Evolutionary conservation across 2,113 vertebrate genomes (phyloP).

Genomic region (Ceyx margarethae): DNA sequence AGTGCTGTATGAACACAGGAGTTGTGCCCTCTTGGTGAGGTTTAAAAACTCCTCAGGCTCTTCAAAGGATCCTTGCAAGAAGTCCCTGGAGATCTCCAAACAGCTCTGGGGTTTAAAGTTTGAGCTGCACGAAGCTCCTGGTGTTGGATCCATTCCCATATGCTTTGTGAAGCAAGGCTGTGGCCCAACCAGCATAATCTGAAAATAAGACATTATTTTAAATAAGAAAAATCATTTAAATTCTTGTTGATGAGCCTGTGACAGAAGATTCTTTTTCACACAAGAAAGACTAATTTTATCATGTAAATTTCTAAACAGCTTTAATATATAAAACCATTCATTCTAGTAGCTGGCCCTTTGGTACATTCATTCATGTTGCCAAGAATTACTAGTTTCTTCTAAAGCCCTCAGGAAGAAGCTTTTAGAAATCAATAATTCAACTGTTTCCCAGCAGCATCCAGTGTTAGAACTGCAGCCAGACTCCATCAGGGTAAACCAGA

Average conservation of each 20-base stretch:
- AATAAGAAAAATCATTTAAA: not conserved
- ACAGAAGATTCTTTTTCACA: not conserved
- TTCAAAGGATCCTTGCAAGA: not conserved
- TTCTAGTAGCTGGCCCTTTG: not conserved
- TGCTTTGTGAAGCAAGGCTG: not conserved
- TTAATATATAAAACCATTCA: not conserved
- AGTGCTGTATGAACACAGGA: no score
- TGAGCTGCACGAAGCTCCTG: not conserved
- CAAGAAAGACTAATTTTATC: not conserved
- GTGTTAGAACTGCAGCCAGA: not conserved
- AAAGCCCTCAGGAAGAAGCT: not conserved
- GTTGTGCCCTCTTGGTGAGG: no score
- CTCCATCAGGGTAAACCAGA: not conserved
- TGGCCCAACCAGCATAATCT: not conserved
- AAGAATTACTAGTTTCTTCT: not conserved
- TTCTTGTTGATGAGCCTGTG: not conserved
- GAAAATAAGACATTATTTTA: not conserved
- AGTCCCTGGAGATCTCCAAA: not conserved
- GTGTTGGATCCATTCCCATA: not conserved
- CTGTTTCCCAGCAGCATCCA: not conserved
- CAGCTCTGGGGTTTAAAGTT: not conserved
- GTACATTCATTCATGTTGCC: not conserved
- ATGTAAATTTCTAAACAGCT: not conserved
- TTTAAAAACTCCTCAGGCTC: not conserved
- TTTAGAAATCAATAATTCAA: not conserved